Base-by-base conservation (phyloP, 1,140 invertebrate species). In the Oscheius sp. region DNA sequence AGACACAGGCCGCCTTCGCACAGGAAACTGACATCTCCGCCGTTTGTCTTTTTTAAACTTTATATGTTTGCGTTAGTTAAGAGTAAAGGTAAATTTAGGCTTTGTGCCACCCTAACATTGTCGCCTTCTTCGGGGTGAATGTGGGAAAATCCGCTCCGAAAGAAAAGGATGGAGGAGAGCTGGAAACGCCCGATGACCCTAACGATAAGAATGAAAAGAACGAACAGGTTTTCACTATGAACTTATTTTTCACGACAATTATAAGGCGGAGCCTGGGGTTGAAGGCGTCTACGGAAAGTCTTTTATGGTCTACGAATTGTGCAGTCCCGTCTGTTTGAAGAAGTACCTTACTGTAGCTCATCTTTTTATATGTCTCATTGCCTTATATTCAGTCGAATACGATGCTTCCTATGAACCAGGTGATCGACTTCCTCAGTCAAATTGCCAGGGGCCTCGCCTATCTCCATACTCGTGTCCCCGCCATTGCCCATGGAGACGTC, bases 401-500 rank as follows among this genome's bases (percentile, higher is more conserved):
- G 31, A 52, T 31, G 2, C 42, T 55, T 55, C 49, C 62, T 10
- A 45, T 45, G n/a, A 67, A 67, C 26, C 38, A 55, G 26, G 15
- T 7, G 34, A 10, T 55, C 0, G 65, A 67, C 55, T 31, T 67
- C 49, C 46, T 67, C 26, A 20, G 45, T 34, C 65, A 73, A 23
- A 66, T 73, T 15, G 38, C 59, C 35, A 36, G 71, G 23, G 71
- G 71, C 28, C 38, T 73, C 42, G 62, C 59, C 31, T 66, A 65
- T 29, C 34, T 73, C 3, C 71, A 73, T 32, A 66, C 71, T 1
- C 3, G 49, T 20, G 59, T 36, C 18, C 71, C 71, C 0, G 28
- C 63, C 7, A 59, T 73, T 42, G 63, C 67, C 32, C 71, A 73
- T 45, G 71, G 71, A 18, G 71, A 73, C 46, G 29, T 73, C 7